Conservation (phyloP, 2,113 vertebrate species). For the Podocnemis expansa region DNA sequence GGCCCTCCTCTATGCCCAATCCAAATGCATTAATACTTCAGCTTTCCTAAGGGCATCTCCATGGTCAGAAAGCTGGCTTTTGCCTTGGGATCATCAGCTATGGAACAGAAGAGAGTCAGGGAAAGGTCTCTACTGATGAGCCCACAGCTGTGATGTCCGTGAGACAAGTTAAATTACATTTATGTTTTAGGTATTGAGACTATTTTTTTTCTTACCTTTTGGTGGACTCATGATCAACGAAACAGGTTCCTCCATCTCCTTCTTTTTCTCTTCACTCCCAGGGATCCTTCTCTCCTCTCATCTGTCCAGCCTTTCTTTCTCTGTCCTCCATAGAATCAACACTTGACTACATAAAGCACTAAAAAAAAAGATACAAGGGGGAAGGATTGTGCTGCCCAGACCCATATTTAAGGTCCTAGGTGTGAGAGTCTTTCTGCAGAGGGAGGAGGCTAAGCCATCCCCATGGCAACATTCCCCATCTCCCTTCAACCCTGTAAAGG, state of each 20-base stretch:
- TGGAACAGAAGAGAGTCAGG: neutral
- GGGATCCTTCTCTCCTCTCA: neutral
- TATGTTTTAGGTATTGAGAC: neutral
- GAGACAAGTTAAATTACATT: constrained; percentile 15
- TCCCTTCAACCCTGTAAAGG: neutral
- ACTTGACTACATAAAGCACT: rapidly evolving
- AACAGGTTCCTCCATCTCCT: neutral
- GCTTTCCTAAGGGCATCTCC: neutral
- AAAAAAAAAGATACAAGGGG: neutral
- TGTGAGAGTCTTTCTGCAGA: neutral
- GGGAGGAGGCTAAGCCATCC: neutral
- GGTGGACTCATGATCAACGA: neutral
- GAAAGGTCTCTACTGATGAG: rapidly evolving
- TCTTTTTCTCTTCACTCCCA: neutral
- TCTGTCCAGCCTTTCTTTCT: neutral
- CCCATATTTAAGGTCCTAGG: neutral
- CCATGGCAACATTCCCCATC: neutral
- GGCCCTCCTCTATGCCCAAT: neutral
- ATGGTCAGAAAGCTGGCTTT: neutral
- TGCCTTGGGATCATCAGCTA: neutral
- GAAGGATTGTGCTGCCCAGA: neutral
- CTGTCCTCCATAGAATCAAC: neutral
- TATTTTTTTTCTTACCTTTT: neutral
- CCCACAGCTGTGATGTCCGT: constrained; percentile 29
- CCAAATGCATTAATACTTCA: neutral